Evolutionary conservation across 37 sponge, comb jelly and placozoan genomes (phyloP).

Genomic region (Lycopodina hypogea): DNA sequence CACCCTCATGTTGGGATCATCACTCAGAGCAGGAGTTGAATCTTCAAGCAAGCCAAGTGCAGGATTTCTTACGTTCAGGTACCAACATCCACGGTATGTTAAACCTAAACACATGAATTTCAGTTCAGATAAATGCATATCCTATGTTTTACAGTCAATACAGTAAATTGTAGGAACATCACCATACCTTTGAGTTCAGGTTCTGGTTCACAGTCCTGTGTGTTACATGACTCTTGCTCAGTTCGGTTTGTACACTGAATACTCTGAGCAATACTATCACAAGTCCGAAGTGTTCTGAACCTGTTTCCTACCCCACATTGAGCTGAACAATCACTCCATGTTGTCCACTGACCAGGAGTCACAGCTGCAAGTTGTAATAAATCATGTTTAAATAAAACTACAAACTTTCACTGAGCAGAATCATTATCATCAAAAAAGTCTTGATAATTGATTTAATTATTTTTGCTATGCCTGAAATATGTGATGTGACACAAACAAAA

Average conservation of each 20-base stretch:
- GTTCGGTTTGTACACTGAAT: slow-evolving; percentile 17
- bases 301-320: slow-evolving; percentile 45
- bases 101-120: neutral
- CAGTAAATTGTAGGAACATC: slow-evolving; percentile 52
- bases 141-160: too few relatives aligned
- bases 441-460: too few relatives aligned
- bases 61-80: neutral
- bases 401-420: too few relatives aligned
- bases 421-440: too few relatives aligned
- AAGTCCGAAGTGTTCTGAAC: slow-evolving; percentile 32
- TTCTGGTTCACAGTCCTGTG: slow-evolving; percentile 49
- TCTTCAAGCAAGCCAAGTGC: slow-evolving; percentile 31
- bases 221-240: slow-evolving; percentile 44
- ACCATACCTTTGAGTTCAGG: slow-evolving; percentile 43
- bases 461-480: too few relatives aligned
- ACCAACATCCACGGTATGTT: neutral
- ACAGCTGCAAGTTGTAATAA: too few relatives aligned
- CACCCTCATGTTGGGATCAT: slow-evolving; percentile 26
- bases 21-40: slow-evolving; percentile 39
- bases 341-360: slow-evolving; percentile 55
- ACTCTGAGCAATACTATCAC: slow-evolving; percentile 25
- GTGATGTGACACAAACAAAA: too few relatives aligned
- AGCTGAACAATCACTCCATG: slow-evolving; percentile 41
- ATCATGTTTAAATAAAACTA: too few relatives aligned
- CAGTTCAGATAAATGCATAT: too few relatives aligned